phyloP scores from a whole-genome alignment of 30 jellyfish, hydroid and myxozoan species.

The Aurelia coerulea region DNA sequence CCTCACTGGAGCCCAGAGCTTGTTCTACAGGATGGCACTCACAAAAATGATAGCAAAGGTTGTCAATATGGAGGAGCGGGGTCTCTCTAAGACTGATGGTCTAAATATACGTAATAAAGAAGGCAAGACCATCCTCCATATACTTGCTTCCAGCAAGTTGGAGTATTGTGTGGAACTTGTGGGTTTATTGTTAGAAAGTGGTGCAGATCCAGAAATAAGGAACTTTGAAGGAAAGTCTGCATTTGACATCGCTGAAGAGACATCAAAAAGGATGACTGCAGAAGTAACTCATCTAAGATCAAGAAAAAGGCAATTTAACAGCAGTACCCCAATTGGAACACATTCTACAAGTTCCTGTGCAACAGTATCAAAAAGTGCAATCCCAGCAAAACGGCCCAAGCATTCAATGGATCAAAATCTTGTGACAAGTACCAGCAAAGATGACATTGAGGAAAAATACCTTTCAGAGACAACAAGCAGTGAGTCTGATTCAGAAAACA shows the following conservation, averaged over 20 bases:
- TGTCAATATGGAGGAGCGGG: constrained; percentile 26
- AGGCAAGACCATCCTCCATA: constrained; percentile 52
- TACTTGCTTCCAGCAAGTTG: constrained; percentile 23
- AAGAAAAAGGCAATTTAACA: background rate
- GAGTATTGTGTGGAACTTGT: constrained; percentile 22
- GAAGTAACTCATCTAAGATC: background rate
- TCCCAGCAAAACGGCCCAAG: constrained; percentile 8
- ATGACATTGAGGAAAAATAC: background rate
- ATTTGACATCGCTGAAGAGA: constrained; percentile 34
- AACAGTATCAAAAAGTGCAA: background rate
- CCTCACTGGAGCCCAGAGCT: background rate
- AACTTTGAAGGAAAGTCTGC: constrained; percentile 43
- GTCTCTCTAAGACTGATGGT: background rate
- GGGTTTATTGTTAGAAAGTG: constrained; percentile 17
- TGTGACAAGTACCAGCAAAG: constrained; percentile 41
- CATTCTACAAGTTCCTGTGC: background rate
- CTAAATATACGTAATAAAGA: constrained; percentile 60
- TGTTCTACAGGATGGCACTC: constrained; percentile 18
- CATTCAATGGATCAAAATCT: background rate
- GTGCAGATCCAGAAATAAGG: constrained; percentile 43
- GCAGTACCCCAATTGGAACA: background rate
- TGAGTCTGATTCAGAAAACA: background rate
- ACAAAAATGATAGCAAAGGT: constrained; percentile 45
- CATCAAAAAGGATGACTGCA: background rate
- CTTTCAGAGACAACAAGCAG: background rate